Conservation (phyloP, 2,797 vertebrate genomes). For the Sebastes iracundus region DNA sequence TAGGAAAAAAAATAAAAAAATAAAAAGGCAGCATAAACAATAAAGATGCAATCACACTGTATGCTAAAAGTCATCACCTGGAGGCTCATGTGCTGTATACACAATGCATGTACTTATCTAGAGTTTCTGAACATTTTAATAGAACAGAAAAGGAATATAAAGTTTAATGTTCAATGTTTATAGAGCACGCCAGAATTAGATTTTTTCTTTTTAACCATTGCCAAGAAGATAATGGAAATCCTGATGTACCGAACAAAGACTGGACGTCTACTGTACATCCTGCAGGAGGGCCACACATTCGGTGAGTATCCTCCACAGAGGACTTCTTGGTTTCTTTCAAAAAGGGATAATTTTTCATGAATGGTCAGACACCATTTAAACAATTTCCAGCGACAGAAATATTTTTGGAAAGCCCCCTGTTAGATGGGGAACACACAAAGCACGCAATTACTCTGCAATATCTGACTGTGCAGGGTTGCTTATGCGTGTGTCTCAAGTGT, state of each 20-base stretch:
- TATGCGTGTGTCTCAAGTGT: not conserved
- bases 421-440: not conserved
- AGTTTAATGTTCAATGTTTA: not conserved
- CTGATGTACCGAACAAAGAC: not conserved
- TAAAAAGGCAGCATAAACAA: not conserved
- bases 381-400: not conserved
- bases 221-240: not conserved
- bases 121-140: not conserved
- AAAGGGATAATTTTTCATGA: not conserved
- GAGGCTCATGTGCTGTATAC: not conserved
- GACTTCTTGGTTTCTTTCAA: not conserved
- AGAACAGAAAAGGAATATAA: not conserved
- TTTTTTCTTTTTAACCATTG: not conserved
- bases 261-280: not conserved
- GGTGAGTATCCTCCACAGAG: not conserved
- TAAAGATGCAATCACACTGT: not conserved
- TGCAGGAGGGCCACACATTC: not conserved
- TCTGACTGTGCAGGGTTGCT: not conserved
- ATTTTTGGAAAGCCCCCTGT: not conserved
- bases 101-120: not conserved
- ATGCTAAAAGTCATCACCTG: not conserved
- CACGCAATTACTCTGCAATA: not conserved
- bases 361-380: not conserved
- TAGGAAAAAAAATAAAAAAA: not conserved
- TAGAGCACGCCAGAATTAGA: not conserved